Percentiles rank a stretch among this genome's conserved stretches.
Evolutionary conservation across 2,888 invertebrate species (phyloP).

Genomic region (Sinodicranocentrus sp.): DNA sequence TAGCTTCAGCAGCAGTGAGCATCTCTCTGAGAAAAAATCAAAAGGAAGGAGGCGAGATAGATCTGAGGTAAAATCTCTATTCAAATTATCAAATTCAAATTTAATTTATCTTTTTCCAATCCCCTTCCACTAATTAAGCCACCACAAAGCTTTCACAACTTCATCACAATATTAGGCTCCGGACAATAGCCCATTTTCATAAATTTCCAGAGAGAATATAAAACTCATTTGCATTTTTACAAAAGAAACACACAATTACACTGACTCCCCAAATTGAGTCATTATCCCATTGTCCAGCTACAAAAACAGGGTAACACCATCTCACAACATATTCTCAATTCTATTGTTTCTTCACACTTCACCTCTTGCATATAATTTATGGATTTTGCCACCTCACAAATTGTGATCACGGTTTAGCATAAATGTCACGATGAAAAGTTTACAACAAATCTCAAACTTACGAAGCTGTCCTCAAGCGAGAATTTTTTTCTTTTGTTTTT

Average conservation of each 20-base stretch:
- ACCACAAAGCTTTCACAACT: no score
- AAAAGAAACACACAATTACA: conserved; percentile 11
- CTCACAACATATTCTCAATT: not conserved
- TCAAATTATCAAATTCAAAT: not conserved
- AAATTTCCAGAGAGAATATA: not conserved
- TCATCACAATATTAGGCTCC: no score
- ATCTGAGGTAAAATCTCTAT: conserved; percentile 41
- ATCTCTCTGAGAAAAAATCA: conserved; percentile 1
- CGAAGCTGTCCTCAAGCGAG: conserved; percentile 1
- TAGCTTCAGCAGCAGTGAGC: conserved; percentile 26
- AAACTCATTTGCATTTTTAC: conserved; percentile 19
- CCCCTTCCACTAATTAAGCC: no score
- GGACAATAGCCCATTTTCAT: not conserved
- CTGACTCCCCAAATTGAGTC: conserved; percentile 57
- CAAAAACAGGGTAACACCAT: not conserved
- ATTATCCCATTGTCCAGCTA: conserved; percentile 34
- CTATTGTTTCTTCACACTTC: not conserved
- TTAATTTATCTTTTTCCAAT: not conserved
- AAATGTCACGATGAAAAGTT: conserved; percentile 50
- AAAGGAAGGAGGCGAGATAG: conserved; percentile 44
- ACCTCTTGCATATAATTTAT: conserved; percentile 43
- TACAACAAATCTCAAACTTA: not conserved
- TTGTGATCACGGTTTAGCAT: conserved; percentile 45
- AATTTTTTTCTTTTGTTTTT: no score
- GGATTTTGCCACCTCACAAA: conserved; percentile 63